These are phyloP conservation scores for Dorcus parallelipipedus DNA, from an alignment of 2,888 invertebrate species.

Conservation along the genomic window DNA sequence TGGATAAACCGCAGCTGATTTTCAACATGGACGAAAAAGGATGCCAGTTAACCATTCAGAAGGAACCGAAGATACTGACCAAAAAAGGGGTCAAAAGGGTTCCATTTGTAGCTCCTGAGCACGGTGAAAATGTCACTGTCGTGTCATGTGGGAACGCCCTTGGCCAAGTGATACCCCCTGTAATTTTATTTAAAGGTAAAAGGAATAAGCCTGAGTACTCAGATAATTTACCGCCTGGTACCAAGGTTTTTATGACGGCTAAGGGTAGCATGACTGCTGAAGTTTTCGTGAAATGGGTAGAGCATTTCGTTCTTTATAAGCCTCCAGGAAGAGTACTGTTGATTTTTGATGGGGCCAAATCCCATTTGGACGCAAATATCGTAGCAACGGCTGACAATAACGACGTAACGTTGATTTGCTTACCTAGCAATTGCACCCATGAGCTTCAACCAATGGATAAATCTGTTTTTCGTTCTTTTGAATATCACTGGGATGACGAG, in stretches of 20 bases:
- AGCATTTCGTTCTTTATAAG: slow-evolving; percentile 17
- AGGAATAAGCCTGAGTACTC: slow-evolving; percentile 17
- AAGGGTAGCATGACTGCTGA: slow-evolving; percentile 35
- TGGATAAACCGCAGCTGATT: slow-evolving; percentile 23
- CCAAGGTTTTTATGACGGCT: slow-evolving; percentile 23
- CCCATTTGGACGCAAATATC: slow-evolving; percentile 34
- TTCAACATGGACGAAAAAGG: slow-evolving; percentile 33
- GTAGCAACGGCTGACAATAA: slow-evolving; percentile 33
- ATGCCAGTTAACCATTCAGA: slow-evolving; percentile 32
- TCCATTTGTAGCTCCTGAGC: too few species aligned
- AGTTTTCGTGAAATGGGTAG: not conserved
- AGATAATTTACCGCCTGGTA: too few species aligned
- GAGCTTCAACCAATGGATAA: slow-evolving; percentile 41
- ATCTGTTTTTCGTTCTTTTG: slow-evolving; percentile 29
- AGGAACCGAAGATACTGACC: slow-evolving; percentile 31
- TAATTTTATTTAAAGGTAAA: slow-evolving; percentile 35
- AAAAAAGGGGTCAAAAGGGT: slow-evolving; percentile 32
- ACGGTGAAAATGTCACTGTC: too few species aligned
- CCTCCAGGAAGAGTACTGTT: slow-evolving; percentile 24
- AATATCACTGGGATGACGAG: slow-evolving; percentile 39
- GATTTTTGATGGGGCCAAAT: slow-evolving; percentile 36
- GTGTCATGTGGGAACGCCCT: slow-evolving; percentile 32
- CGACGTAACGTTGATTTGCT: slow-evolving; percentile 35
- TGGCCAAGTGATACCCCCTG: slow-evolving; percentile 33
- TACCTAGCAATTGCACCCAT: slow-evolving; percentile 17